These are phyloP conservation scores for Gryllus longicercus DNA, from an alignment of 2,888 invertebrate genomes.

Conservation along the genomic window DNA sequence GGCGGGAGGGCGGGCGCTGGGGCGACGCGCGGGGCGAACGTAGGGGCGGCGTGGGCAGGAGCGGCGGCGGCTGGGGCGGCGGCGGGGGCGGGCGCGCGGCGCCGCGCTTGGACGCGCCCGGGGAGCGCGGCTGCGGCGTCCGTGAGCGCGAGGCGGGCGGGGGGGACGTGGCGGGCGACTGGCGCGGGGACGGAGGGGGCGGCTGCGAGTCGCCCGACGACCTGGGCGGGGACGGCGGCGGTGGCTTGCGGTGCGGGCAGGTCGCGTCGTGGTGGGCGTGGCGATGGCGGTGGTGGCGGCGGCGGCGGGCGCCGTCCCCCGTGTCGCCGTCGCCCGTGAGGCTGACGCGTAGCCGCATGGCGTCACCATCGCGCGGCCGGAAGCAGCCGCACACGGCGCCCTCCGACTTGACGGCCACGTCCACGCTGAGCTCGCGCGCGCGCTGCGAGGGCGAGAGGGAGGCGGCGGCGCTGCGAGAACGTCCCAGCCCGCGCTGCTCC, in stretches of 20 bases:
- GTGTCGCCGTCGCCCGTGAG: not conserved
- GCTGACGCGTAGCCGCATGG: not conserved
- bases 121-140: not conserved
- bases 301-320: not conserved
- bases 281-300: not conserved
- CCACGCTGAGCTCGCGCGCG: no score
- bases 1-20: not conserved
- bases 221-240: not conserved
- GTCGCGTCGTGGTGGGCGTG: not conserved
- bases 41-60: not conserved
- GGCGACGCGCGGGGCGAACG: not conserved
- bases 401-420: no score
- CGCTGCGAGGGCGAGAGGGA: no score
- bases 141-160: no score
- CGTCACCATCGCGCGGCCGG: not conserved
- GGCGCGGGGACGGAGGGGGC: not conserved
- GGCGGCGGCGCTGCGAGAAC: no score
- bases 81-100: not conserved
- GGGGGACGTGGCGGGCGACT: not conserved
- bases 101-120: no score
- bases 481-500: no score
- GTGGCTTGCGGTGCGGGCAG: not conserved
- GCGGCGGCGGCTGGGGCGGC: not conserved
- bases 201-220: not conserved
- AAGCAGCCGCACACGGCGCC: no score